Base-by-base conservation (phyloP, 2,113 vertebrate species). In the Micronisus gabar region DNA sequence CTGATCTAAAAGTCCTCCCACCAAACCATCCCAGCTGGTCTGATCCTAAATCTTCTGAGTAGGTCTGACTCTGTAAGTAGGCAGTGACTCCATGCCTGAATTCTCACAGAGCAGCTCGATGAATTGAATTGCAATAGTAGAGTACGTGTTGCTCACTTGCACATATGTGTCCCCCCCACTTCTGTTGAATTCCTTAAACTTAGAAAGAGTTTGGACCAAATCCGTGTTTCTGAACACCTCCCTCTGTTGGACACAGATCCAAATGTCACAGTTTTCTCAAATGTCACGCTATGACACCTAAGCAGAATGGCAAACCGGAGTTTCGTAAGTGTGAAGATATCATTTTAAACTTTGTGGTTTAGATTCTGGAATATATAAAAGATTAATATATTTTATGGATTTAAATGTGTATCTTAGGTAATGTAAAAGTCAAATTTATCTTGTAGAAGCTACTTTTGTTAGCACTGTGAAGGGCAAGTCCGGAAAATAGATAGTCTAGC, bases 221-320 rank as follows among this genome's bases (percentile, higher is more conserved):
- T 92, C 78, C 0, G 0, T 19, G 15, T 53, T 92, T 89, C 70
- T 47, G 86, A 96, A 85, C 83, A 95, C 78, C 94, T 85, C 94
- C 91, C 93, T 95, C 91, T 97, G 58, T 96, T 91, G 91, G 94
- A 94, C 91, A 68, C 32, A 65, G 58, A 89, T 90, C 59, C 75
- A 81, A 71, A 86, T 67, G 79, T 91, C 79, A 66, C 89, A 90
- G 70, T 58, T 76, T 81, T 82, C 91, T 95, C 84, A 70, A 25
- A 72, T 76, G 48, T 76, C 95, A 48, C 26, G 6, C 58, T 62
- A 1, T 3, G 25, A 48, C 12, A 17, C 9, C 16, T 32, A 53
- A 79, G 62, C n/a, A 76, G 62, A 72, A 50, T 0, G 5, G 47
- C 38, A 86, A 75, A 66, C 30, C 17, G 30, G 41, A 55, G 21